Base-by-base conservation (phyloP, 2,888 invertebrate species). In the Chalcis sispes region DNA sequence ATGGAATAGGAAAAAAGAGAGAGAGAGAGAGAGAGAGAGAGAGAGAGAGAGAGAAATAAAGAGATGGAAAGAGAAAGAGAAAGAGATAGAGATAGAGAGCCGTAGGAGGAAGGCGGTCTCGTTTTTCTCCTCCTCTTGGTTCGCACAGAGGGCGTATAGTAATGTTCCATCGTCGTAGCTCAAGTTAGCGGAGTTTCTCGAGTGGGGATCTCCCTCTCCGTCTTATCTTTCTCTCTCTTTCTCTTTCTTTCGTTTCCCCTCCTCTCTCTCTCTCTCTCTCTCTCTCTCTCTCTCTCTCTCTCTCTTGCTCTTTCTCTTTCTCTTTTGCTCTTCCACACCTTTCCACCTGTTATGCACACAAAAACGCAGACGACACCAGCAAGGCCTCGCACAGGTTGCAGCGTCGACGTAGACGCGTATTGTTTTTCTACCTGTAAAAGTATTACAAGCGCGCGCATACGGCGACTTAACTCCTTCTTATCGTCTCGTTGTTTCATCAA, bases 281-380 rank as follows among this genome's bases (percentile, higher is more conserved):
- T 75, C 75, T 74, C 67, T 75, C 50, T 62, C 77, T 56, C 20
- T 62, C 36, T 77, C 67, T 72, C 79, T 76, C 66, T 32, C 77
- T 40, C 71, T 56, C 69, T 65, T 52, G 36, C 36, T 62, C 42
- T 48, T 27, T 56, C 32, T 76, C 67, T 73, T 79, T 77, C 61
- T 23, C 78, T 56, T 67, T 61, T 64, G 59, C 42, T 59, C 40
- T 48, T 54, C 36, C 74, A 81, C 79, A 79, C 80, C 82, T 82
- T 86, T 87, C 85, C 86, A 87, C 86, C 86, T 87, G 87, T 86
- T 86, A 85, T 86, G 80, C 83, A 83, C 82, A n/a, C n/a, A n/a
- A 81, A 82, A 82, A 81, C 42, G 15, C 15, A 15, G 2, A 42
- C 4, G 42, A 42, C 7, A 42, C 7, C 7, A 2, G 2, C 13